A percentile compares a stretch with the other conserved stretches of the same genome.
Conservation (phyloP, 2,888 invertebrate species). For the Ceratothoa steindachneri region DNA sequence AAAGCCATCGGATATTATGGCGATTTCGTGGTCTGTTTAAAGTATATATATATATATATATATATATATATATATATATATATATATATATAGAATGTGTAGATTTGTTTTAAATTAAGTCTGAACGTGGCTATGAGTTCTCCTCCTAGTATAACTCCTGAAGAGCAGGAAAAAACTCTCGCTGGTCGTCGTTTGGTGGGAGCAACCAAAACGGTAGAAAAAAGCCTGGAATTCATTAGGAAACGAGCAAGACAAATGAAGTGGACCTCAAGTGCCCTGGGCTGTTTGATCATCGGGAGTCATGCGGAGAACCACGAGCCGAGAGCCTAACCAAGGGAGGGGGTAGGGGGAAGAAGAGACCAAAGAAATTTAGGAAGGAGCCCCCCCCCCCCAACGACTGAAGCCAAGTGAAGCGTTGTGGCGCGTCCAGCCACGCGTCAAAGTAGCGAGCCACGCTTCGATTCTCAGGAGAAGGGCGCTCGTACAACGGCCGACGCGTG, state of each 20-base stretch:
- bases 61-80: neutral
- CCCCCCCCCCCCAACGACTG: neutral
- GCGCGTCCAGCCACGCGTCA: neutral
- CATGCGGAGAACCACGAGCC: no score
- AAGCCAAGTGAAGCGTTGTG: neutral
- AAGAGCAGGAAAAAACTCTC: no score
- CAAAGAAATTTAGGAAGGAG: neutral
- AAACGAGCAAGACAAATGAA: neutral
- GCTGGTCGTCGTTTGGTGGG: neutral
- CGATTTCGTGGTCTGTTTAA: neutral
- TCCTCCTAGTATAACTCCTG: no score
- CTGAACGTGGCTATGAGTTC: no score
- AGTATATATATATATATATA: neutral
- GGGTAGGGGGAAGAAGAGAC: neutral
- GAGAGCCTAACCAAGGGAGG: no score
- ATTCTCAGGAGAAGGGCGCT: neutral
- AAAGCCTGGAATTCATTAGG: neutral
- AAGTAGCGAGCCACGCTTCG: neutral
- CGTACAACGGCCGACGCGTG: neutral
- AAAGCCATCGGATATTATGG: neutral
- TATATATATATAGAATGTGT: neutral
- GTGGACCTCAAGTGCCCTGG: neutral
- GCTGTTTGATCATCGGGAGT: neutral
- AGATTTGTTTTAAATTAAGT: no score
- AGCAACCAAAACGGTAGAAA: neutral